A percentile compares a stretch with the other conserved stretches of the same genome.
These are phyloP conservation scores for Symphodus melops DNA, from an alignment of 2,113 vertebrate species.

Conservation along the genomic window DNA sequence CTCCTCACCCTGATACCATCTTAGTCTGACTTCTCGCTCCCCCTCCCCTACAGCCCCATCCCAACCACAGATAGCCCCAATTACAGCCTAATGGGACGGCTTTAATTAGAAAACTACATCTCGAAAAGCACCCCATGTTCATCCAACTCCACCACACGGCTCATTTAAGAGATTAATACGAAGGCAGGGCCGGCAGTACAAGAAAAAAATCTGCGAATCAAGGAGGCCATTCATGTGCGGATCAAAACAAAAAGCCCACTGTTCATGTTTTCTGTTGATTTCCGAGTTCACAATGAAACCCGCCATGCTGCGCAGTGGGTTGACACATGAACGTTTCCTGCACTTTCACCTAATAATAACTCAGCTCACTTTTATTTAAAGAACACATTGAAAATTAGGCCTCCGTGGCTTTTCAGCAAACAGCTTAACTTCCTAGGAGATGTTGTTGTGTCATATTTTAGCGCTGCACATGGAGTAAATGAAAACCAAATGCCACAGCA, in stretches of 20 bases:
- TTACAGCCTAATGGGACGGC: constrained; percentile 77
- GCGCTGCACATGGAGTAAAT: constrained; percentile 57
- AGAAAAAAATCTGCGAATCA: constrained; percentile 61
- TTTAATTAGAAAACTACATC: constrained; percentile 81
- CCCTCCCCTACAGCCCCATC: constrained; percentile 55
- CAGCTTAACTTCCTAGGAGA: constrained; percentile 47
- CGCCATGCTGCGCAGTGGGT: constrained; percentile 35
- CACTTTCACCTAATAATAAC: constrained; percentile 47
- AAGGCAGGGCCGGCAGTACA: constrained; percentile 44
- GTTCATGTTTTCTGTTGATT: constrained; percentile 45
- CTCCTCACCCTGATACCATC: constrained; percentile 80
- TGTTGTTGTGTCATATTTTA: constrained; percentile 51
- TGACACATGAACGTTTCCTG: constrained; percentile 47
- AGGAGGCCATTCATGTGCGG: constrained; percentile 70
- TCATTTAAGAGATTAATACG: constrained; percentile 82
- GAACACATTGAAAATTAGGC: constrained; percentile 39
- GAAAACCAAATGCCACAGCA: constrained; percentile 71
- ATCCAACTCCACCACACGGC: constrained; percentile 69
- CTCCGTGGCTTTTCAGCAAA: constrained; percentile 38
- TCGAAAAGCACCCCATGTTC: constrained; percentile 68
- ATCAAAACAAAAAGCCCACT: constrained; percentile 52
- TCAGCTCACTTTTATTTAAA: constrained; percentile 52
- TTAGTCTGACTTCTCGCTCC: constrained; percentile 66
- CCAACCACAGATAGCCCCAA: constrained; percentile 76
- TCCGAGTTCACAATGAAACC: constrained; percentile 50